Evolutionary conservation across 2,888 invertebrate genomes (phyloP).

Genomic region (Machimus atricapillus): DNA sequence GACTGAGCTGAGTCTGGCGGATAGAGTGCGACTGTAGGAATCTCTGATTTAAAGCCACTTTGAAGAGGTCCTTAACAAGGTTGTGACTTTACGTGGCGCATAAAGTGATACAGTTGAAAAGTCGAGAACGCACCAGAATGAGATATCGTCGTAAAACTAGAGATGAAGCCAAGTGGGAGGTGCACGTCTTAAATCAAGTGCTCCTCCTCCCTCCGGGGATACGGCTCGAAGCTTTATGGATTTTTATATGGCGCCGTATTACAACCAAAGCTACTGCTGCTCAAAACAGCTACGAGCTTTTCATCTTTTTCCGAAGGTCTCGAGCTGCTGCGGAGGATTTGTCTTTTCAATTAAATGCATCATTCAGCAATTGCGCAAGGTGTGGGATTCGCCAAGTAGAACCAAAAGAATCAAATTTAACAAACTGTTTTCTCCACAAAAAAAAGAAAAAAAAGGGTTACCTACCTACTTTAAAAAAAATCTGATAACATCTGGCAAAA

Average conservation of each 20-base stretch:
- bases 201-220: not conserved
- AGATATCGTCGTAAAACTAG: not conserved
- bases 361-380: too few species aligned
- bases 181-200: not conserved
- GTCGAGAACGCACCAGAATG: not conserved
- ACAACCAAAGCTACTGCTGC: not conserved
- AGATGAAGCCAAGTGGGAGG: not conserved
- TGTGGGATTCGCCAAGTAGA: too few species aligned
- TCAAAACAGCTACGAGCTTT: not conserved
- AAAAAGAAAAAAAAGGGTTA: too few species aligned
- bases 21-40: not conserved
- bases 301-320: not conserved
- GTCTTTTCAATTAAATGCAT: not conserved
- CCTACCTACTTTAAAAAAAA: too few species aligned
- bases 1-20: not conserved
- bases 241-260: not conserved
- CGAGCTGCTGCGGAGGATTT: not conserved
- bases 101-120: not conserved
- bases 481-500: too few species aligned
- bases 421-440: too few species aligned
- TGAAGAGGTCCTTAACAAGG: not conserved
- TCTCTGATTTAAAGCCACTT: not conserved
- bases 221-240: not conserved
- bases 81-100: not conserved
- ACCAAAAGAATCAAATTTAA: too few species aligned